These are phyloP conservation scores for Agriotes lineatus DNA, from an alignment of 2,888 invertebrate species.

Conservation along the genomic window DNA sequence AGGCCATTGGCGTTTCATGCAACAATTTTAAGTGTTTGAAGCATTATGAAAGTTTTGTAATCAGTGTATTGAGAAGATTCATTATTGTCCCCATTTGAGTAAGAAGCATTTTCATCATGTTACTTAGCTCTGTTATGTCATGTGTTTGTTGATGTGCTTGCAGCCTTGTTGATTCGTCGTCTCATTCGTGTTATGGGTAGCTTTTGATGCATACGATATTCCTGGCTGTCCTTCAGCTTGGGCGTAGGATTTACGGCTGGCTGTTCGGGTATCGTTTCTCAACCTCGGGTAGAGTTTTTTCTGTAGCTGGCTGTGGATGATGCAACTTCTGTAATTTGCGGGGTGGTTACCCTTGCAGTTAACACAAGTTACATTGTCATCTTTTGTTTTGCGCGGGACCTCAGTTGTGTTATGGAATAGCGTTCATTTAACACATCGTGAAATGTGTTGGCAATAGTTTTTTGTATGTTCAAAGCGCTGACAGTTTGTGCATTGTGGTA, in stretches of 20 bases:
- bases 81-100: slow-evolving; percentile 22
- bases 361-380: slow-evolving; percentile 21
- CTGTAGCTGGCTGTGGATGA: not conserved
- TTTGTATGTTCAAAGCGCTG: slow-evolving; percentile 16
- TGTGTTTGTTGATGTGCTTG: not conserved
- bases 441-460: slow-evolving; percentile 2
- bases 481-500: slow-evolving; percentile 26
- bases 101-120: slow-evolving; percentile 16
- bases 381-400: slow-evolving; percentile 8
- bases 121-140: slow-evolving; percentile 5
- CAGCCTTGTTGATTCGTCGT: too few species aligned
- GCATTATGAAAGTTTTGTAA: slow-evolving; percentile 5
- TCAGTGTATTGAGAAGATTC: slow-evolving; percentile 5
- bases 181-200: too few species aligned
- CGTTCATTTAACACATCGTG: slow-evolving; percentile 24
- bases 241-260: not conserved
- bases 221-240: not conserved
- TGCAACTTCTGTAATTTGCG: slow-evolving; percentile 19
- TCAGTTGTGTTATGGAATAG: not conserved
- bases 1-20: slow-evolving; percentile 19
- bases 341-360: slow-evolving; percentile 29
- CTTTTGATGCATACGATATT: not conserved
- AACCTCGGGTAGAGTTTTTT: slow-evolving; percentile 1
- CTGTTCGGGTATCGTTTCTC: not conserved
- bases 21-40: not conserved